Conservation (phyloP, 1,140 invertebrate genomes). For the Nasonia giraulti region DNA sequence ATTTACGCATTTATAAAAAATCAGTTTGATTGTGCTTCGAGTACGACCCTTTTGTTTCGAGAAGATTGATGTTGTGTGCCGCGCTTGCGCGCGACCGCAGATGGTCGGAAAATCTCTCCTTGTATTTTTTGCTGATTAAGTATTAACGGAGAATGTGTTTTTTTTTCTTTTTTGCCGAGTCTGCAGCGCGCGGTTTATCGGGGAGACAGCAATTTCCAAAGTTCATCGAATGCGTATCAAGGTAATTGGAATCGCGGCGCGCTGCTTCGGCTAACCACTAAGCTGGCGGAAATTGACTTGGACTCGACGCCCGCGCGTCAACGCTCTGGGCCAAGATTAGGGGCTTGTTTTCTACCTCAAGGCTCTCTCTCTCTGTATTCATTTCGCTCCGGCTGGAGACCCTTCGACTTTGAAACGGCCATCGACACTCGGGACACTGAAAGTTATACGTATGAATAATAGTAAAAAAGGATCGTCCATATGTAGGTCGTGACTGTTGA, state of each 20-base stretch:
- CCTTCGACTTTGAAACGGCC: slow-evolving; percentile 1
- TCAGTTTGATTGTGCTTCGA: slow-evolving; percentile 4
- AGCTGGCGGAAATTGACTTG: slow-evolving; percentile 51
- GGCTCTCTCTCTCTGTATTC: slow-evolving; percentile 15
- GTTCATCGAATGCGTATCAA: slow-evolving; percentile 47
- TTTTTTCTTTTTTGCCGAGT: background rate
- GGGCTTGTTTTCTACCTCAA: slow-evolving; percentile 40
- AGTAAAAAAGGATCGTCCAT: background rate
- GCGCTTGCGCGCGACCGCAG: background rate
- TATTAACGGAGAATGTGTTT: background rate
- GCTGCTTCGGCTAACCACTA: slow-evolving; percentile 18
- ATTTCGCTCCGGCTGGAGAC: slow-evolving; percentile 15
- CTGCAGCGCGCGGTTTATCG: background rate
- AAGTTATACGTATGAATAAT: background rate
- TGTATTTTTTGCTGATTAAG: background rate
- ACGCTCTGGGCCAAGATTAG: slow-evolving; percentile 48
- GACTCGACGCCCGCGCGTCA: slow-evolving; percentile 1
- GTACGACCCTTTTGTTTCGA: background rate
- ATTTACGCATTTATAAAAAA: slow-evolving; percentile 35
- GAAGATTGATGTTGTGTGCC: background rate
- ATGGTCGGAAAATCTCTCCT: background rate
- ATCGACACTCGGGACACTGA: no score
- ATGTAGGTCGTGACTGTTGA: background rate
- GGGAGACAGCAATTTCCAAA: slow-evolving; percentile 4
- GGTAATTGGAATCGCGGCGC: slow-evolving; percentile 47